Percentiles rank a stretch among this genome's conserved stretches.
phyloP scores from a whole-genome alignment of 2,797 vertebrate species.

The Botia kubotai region DNA sequence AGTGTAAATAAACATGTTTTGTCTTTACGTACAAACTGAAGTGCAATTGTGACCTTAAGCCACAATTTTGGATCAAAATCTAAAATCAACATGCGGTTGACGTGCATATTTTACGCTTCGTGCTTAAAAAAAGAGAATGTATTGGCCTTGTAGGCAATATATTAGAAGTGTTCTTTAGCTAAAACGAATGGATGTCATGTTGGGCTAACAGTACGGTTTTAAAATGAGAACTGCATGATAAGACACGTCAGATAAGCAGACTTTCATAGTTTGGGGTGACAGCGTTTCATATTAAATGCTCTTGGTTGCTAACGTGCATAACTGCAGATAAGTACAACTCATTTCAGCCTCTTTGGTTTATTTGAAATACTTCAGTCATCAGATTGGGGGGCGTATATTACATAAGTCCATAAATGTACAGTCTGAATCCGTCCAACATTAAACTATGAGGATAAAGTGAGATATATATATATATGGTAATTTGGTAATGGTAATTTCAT shows the following conservation, averaged over 20 bases:
- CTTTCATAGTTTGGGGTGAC: background rate
- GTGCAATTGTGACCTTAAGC: background rate
- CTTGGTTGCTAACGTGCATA: background rate
- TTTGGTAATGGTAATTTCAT: too few species aligned
- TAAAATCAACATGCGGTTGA: background rate
- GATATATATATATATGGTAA: too few species aligned
- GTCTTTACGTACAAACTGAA: background rate
- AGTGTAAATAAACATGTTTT: constrained; percentile 5
- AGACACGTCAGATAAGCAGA: background rate
- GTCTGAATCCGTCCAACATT: background rate
- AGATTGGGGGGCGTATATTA: background rate
- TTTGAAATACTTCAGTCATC: background rate
- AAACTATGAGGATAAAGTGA: background rate
- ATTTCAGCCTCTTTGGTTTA: constrained; percentile 12
- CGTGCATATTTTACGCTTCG: background rate
- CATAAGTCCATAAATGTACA: background rate
- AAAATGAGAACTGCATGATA: background rate
- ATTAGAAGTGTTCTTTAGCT: background rate
- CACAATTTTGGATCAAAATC: background rate
- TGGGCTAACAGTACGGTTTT: background rate
- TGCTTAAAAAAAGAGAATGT: background rate
- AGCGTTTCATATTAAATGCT: background rate
- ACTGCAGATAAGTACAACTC: background rate
- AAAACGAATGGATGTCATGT: background rate
- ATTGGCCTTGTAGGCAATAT: background rate